Evolutionary conservation across 2,888 invertebrate species (phyloP).

Genomic region (Nesidiocoris tenuis): DNA sequence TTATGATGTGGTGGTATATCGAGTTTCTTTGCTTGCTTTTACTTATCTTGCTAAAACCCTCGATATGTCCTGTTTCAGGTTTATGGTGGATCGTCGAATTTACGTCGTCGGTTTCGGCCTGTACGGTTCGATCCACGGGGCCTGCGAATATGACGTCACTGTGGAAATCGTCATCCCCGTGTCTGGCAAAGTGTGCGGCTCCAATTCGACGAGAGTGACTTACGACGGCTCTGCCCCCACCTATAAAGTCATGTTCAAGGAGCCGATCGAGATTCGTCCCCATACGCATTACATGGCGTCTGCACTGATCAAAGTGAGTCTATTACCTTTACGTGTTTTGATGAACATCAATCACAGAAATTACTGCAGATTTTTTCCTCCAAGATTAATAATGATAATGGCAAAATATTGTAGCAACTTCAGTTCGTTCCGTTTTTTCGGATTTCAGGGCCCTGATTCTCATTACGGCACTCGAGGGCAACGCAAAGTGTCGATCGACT

Average conservation of each 20-base stretch:
- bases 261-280: slow-evolving; percentile 76
- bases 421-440: no score
- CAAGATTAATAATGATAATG: background rate
- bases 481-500: slow-evolving; percentile 71
- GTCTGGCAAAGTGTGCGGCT: slow-evolving; percentile 69
- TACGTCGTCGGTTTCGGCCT: slow-evolving; percentile 82
- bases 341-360: background rate
- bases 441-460: slow-evolving; percentile 75
- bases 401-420: no score
- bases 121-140: slow-evolving; percentile 78
- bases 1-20: no score
- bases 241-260: slow-evolving; percentile 78
- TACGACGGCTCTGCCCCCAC: slow-evolving; percentile 77
- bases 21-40: no score
- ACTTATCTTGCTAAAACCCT: no score
- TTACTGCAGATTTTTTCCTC: background rate
- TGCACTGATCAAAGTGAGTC: slow-evolving; percentile 69
- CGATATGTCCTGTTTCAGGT: no score
- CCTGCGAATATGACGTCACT: slow-evolving; percentile 70
- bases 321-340: background rate
- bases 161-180: slow-evolving; percentile 76
- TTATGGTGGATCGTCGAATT: slow-evolving; percentile 75
- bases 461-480: slow-evolving; percentile 82
- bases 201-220: slow-evolving; percentile 72
- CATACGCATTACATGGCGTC: slow-evolving; percentile 79